A percentile compares a stretch with the other conserved stretches of the same genome.
Conservation (phyloP, 1,140 invertebrate genomes). For the Papilio polyxenes region DNA sequence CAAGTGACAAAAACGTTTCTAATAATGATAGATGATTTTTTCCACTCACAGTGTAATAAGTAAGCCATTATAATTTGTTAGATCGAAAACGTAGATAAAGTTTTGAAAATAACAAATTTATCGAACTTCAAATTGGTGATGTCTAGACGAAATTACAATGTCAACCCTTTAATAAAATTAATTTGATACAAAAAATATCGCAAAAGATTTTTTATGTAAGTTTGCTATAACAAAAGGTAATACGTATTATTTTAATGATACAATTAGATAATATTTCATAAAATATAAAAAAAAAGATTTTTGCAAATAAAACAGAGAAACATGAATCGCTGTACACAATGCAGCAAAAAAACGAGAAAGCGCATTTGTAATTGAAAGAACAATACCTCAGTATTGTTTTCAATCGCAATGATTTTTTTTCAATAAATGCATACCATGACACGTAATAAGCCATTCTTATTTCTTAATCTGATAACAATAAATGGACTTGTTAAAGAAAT, state of each 20-base stretch:
- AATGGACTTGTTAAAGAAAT: conserved; percentile 13
- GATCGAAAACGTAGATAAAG: not conserved
- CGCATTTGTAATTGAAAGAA: conserved; percentile 44
- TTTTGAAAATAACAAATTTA: not conserved
- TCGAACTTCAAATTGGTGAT: too few species aligned
- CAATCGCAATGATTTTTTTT: conserved; percentile 46
- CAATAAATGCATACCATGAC: conserved; percentile 45
- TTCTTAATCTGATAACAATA: conserved; percentile 36
- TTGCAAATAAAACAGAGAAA: conserved; percentile 19
- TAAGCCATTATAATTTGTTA: not conserved
- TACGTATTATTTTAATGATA: not conserved
- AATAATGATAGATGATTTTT: conserved; percentile 17
- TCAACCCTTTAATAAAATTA: not conserved
- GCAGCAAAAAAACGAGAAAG: conserved; percentile 41
- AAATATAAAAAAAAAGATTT: not conserved
- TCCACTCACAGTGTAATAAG: not conserved
- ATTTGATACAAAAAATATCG: too few species aligned
- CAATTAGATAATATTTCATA: not conserved
- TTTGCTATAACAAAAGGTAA: not conserved
- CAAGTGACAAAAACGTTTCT: conserved; percentile 44
- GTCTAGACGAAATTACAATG: not conserved
- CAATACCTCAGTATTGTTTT: conserved; percentile 48
- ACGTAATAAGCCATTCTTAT: conserved; percentile 41
- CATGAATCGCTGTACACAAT: not conserved
- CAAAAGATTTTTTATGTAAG: not conserved